Evolutionary conservation across 1,140 invertebrate species (phyloP), one percentile per base, ranked within the genome.

Genomic region (Philotrypesis tridentata): DNA sequence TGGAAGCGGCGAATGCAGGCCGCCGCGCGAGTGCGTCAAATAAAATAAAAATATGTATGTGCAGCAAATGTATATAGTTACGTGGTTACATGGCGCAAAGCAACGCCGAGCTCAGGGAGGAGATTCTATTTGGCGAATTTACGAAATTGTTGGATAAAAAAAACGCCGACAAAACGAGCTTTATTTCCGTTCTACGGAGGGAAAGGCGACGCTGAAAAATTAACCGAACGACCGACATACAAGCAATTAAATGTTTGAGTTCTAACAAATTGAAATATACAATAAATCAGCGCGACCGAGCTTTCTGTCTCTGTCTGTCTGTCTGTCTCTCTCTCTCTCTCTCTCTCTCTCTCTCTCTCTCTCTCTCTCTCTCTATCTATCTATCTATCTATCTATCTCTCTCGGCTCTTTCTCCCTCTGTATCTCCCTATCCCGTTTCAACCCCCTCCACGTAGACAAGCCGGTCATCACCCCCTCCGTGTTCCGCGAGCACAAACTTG

Each of bases 171-270:
- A 27, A 25, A 80, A 61, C 40, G 70, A 63, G 25, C 73, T 61
- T 80, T 65, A 79, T 61, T 79, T 72, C 27, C 29, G 31, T 33
- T 5, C 1, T 11, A 17, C 67, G 14, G 2, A 60, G 48, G 17
- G 27, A 21, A 14, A 48, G 71, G n/a, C n/a, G n/a, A 80, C 82
- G 48, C 40, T 82, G 84, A 86, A 85, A 85, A 85, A 86, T 85
- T 84, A 85, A 86, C 82, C 83, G 84, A 82, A 55, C 68, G 11
- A 74, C 68, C 72, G 75, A 83, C 85, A 83, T 83, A 82, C 84
- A 80, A 82, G 82, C 88, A 88, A 89, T 88, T 88, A 86, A 86
- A 86, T 84, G 84, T 86, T 89, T 86, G 86, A 89, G 87, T 85
- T 88, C 85, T 84, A 86, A 89, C 87, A 88, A 87, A 89, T 88